A percentile compares a stretch with the other conserved stretches of the same genome.
phyloP scores from a whole-genome alignment of 2,797 vertebrate genomes.

The Pogoniulus pusillus region DNA sequence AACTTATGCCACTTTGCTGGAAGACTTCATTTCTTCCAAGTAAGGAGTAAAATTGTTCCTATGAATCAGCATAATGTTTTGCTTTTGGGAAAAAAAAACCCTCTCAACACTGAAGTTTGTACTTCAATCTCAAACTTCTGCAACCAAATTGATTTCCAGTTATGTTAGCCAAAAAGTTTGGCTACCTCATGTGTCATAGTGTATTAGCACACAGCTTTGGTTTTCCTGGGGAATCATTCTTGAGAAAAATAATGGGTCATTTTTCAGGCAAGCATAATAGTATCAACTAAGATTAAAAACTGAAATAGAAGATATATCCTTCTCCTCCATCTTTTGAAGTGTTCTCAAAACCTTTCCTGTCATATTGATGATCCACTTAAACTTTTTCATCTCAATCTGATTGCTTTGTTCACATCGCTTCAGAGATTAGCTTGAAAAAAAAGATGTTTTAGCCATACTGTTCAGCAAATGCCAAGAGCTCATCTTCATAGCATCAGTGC shows the following conservation, averaged over 20 bases:
- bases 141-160: not conserved
- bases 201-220: not conserved
- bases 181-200: not conserved
- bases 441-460: not conserved
- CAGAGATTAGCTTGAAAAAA: slow-evolving; percentile 10
- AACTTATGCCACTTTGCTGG: not conserved
- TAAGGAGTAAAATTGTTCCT: not conserved
- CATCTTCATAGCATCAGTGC: not conserved
- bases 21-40: not conserved
- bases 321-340: slow-evolving; percentile 38
- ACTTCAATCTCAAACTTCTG: not conserved
- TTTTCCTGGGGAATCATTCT: not conserved
- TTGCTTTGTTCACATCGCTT: slow-evolving; percentile 26
- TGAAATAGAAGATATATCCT: not conserved
- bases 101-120: not conserved
- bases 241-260: slow-evolving; percentile 1
- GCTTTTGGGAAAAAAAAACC: not conserved
- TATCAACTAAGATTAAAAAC: slow-evolving; percentile 29
- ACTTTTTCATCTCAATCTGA: slow-evolving; percentile 45
- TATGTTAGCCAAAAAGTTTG: not conserved
- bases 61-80: not conserved
- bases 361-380: slow-evolving; percentile 43
- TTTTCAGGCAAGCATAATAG: slow-evolving; percentile 13
- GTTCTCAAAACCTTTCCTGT: slow-evolving; percentile 27
- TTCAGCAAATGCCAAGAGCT: slow-evolving; percentile 43